A percentile compares a stretch with the other conserved stretches of the same genome.
Evolutionary conservation across 2,888 invertebrate genomes (phyloP).

Genomic region (Odontothrips loti): DNA sequence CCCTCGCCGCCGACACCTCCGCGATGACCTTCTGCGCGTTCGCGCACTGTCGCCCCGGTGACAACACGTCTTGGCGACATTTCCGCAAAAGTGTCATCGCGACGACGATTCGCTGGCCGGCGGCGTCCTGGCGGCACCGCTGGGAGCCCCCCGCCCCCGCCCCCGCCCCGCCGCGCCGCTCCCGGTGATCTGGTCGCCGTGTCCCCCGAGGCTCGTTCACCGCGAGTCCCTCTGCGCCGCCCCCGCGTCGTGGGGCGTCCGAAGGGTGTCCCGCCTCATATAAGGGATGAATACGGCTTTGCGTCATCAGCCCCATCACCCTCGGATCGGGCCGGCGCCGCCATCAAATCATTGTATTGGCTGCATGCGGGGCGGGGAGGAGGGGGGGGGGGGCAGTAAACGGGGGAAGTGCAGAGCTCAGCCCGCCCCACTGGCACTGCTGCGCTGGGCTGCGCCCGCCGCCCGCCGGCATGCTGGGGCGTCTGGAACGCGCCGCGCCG

Average conservation of each 20-base stretch:
- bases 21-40: too few relatives aligned
- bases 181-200: neutral
- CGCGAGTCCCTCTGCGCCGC: too few relatives aligned
- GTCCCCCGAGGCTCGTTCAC: neutral
- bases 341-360: neutral
- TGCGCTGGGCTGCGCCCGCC: neutral
- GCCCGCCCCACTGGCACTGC: neutral
- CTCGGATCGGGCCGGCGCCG: neutral
- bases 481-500: neutral
- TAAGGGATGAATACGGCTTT: neutral
- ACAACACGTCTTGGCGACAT: too few relatives aligned
- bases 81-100: too few relatives aligned
- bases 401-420: neutral
- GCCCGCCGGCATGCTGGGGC: neutral
- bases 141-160: too few relatives aligned
- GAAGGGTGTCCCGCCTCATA: neutral
- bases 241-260: too few relatives aligned
- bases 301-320: neutral
- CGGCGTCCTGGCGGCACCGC: too few relatives aligned
- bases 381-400: too few relatives aligned
- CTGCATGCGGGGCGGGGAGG: too few relatives aligned
- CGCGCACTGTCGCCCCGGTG: too few relatives aligned
- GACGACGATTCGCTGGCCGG: too few relatives aligned
- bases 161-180: neutral
- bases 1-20: neutral